These are phyloP conservation scores for Sinella curviseta DNA, from an alignment of 1,140 invertebrate species.

Conservation along the genomic window DNA sequence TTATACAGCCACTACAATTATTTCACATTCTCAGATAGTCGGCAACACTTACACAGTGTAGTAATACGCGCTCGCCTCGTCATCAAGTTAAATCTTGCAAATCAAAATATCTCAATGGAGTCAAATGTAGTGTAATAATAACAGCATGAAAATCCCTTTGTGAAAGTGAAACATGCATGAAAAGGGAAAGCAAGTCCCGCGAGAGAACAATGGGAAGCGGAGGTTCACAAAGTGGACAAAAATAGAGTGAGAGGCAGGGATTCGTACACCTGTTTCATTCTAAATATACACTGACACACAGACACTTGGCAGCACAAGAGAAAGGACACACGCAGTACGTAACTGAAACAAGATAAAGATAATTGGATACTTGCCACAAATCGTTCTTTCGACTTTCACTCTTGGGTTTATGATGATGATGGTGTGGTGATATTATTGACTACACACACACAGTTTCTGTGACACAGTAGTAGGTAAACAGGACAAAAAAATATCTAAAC, in stretches of 20 bases:
- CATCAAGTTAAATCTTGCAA: no score
- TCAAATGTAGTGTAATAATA: background rate
- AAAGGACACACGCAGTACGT: background rate
- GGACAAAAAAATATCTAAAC: background rate
- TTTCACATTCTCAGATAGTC: no score
- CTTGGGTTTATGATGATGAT: background rate
- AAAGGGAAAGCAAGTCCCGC: no score
- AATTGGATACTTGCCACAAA: constrained; percentile 5
- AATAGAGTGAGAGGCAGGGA: background rate
- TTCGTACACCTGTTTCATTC: background rate
- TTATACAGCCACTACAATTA: no score
- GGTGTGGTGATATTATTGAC: background rate
- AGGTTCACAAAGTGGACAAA: no score
- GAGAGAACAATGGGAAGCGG: no score
- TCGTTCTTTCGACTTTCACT: constrained; percentile 2
- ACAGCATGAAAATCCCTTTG: no score
- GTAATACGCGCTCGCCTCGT: no score
- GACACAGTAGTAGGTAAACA: background rate
- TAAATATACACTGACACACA: background rate
- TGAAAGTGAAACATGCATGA: no score
- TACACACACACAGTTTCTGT: background rate
- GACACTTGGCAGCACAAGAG: background rate
- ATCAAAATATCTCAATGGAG: background rate
- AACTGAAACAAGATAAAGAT: constrained; percentile 4
- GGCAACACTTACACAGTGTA: no score